Evolutionary conservation across 2,113 vertebrate species (phyloP), one percentile per base, ranked within the genome.

Genomic region (Camelus dromedarius): DNA sequence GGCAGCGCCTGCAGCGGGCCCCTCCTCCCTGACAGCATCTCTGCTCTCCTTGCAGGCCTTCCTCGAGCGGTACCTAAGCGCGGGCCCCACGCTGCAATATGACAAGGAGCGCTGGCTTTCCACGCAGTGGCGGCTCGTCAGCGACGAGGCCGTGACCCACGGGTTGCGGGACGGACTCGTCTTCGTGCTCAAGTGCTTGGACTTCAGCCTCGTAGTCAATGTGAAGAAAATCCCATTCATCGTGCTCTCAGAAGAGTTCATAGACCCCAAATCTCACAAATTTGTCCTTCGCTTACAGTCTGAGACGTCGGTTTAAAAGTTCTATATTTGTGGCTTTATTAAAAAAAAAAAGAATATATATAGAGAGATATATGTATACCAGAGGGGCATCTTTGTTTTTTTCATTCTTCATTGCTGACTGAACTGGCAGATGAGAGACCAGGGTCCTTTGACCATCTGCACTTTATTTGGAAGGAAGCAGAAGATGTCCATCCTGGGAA

Each of bases 151-250:
- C 0, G 99, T 99, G 88, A 99, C 99, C 0, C 98, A 98, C 5
- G 98, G 98, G 19, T 93, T 99, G 67, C 98, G 95, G 66, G 98
- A 99, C 0, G 98, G 98, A 30, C 6, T 97, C 3, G 98, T 99
- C 56, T 99, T 99, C 20, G 98, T 99, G 95, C 98, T 99, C 54
- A 99, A 98, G 89, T 98, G 98, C 97, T 98, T 99, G 97, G 99
- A 99, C 98, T 98, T 99, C 98, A 99, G 98, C 97, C 99, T 99
- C 70, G 98, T 99, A 20, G 97, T 99, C 96, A 99, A 97, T 98
- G 99, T 99, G 98, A 99, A 99, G 98, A 99, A 98, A 97, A 98
- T 99, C n/a, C 99, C 99, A 16, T 99, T 98, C 97, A 98, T 99
- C 91, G 98, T 98, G 48, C 99, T 99, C 95, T 98, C 98, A 0